phyloP scores from a whole-genome alignment of 2,888 invertebrate species.

The Diaprepes abbreviatus region DNA sequence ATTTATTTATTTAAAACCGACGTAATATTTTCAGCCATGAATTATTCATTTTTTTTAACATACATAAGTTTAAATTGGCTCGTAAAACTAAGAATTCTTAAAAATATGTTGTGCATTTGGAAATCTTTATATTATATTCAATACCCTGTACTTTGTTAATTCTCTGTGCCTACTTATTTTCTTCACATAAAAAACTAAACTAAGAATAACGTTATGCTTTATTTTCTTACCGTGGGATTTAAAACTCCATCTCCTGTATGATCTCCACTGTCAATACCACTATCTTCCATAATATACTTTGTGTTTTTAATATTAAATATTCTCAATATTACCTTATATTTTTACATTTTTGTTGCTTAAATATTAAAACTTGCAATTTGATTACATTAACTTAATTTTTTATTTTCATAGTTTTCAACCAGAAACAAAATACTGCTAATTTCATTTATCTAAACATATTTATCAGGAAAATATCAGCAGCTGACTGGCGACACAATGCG shows the following conservation, averaged over 20 bases:
- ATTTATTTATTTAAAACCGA: no score
- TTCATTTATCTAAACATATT: background rate
- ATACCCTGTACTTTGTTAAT: no score
- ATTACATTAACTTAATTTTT: background rate
- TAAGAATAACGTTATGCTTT: no score
- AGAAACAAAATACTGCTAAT: background rate
- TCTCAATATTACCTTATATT: background rate
- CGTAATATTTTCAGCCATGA: no score
- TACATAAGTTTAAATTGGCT: no score
- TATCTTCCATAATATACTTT: conserved; percentile 67
- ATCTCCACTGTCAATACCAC: conserved; percentile 70
- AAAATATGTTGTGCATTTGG: no score
- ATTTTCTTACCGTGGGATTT: conserved; percentile 57
- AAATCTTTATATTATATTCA: no score
- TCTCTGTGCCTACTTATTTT: no score
- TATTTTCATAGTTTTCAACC: background rate
- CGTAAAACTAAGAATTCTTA: no score
- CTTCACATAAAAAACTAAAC: no score
- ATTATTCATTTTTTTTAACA: no score
- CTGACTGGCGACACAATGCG: conserved; percentile 14
- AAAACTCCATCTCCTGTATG: conserved; percentile 62
- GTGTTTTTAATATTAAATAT: background rate
- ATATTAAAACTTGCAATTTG: background rate
- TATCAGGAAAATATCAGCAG: conserved; percentile 13
- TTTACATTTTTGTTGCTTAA: background rate